Evolutionary conservation across 2,888 invertebrate species (phyloP).

Genomic region (Bhutanitis thaidina): DNA sequence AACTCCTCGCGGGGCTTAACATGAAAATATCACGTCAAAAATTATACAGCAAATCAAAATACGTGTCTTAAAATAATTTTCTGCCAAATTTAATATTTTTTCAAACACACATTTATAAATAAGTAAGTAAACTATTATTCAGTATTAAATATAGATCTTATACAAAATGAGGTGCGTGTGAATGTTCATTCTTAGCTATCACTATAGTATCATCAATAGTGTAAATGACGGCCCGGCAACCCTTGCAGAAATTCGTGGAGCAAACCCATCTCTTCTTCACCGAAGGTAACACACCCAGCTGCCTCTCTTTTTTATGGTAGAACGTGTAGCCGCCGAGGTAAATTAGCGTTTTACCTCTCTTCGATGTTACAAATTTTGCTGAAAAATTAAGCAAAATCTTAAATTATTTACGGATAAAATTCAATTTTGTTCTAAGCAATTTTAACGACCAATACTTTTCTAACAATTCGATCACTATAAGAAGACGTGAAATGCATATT

Average conservation of each 20-base stretch:
- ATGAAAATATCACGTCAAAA: too few species aligned
- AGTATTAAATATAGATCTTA: too few species aligned
- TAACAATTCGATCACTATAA: too few species aligned
- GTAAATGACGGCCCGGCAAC: constrained; percentile 39
- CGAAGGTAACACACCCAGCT: neutral
- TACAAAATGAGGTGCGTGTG: neutral
- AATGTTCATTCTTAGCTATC: constrained; percentile 26
- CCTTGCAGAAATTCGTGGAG: constrained; percentile 28
- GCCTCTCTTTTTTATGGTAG: constrained; percentile 25
- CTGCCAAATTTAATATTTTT: too few species aligned
- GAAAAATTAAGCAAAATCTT: constrained; percentile 20
- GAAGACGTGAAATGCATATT: too few species aligned
- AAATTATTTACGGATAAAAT: too few species aligned
- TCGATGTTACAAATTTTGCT: constrained; percentile 36
- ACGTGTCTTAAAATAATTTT: too few species aligned
- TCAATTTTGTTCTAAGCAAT: neutral
- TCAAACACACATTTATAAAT: too few species aligned
- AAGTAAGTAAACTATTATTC: too few species aligned
- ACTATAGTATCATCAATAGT: constrained; percentile 35
- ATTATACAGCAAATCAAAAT: too few species aligned
- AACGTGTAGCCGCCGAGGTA: constrained; percentile 39
- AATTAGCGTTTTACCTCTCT: constrained; percentile 38
- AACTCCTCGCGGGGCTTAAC: too few species aligned
- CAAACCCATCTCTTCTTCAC: constrained; percentile 27
- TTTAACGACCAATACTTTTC: too few species aligned